A percentile compares a stretch with the other conserved stretches of the same genome.
phyloP scores from a whole-genome alignment of 2,113 vertebrate genomes.

The Notiomystis cincta region DNA sequence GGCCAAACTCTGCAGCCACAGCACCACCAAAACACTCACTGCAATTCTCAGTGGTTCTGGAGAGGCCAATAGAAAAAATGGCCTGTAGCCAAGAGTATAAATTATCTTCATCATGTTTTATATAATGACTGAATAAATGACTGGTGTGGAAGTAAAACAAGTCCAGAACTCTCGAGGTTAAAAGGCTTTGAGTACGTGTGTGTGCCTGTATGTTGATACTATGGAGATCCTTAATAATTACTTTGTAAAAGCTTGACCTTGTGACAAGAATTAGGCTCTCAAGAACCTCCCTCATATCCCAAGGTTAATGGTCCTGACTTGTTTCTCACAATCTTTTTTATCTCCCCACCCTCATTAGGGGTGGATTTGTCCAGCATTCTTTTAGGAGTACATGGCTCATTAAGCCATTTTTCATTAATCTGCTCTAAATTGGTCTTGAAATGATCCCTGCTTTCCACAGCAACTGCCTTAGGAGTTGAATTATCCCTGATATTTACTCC shows the following conservation, averaged over 20 bases:
- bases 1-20: background rate
- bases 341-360: slow-evolving; percentile 70
- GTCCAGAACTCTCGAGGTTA: background rate
- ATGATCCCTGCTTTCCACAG: slow-evolving; percentile 42
- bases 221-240: slow-evolving; percentile 9
- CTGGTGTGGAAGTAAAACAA: background rate
- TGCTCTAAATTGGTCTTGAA: slow-evolving; percentile 36
- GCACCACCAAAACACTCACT: background rate
- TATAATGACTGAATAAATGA: background rate
- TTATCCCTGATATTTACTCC: slow-evolving; percentile 41
- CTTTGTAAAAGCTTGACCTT: slow-evolving; percentile 55
- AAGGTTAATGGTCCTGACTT: slow-evolving; percentile 7
- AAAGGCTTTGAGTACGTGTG: background rate
- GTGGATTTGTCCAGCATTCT: slow-evolving; percentile 66
- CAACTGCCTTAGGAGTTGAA: background rate
- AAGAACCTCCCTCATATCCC: background rate
- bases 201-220: slow-evolving; percentile 5
- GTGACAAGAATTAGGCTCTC: slow-evolving; percentile 37
- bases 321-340: slow-evolving; percentile 38
- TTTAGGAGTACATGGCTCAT: slow-evolving; percentile 63
- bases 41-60: background rate
- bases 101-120: background rate
- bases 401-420: slow-evolving; percentile 76
- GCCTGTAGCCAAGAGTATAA: background rate
- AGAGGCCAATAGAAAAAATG: background rate